Conservation (phyloP, 2,113 vertebrate species). For the Pangasianodon hypophthalmus region DNA sequence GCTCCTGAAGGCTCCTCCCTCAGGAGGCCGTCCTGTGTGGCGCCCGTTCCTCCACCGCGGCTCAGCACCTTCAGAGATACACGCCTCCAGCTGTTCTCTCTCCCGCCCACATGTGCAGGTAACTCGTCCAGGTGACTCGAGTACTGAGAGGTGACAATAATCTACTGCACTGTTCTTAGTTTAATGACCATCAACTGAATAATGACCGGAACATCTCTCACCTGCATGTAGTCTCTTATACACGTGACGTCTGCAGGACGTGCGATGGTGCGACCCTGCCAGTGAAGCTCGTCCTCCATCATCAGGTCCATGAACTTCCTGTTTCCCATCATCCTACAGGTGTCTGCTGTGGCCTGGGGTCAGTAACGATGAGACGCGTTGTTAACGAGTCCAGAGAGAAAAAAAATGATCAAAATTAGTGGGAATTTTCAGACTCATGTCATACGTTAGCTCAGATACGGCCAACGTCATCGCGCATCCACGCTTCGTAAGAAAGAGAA, state of each 20-base stretch:
- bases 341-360: slow-evolving; percentile 64
- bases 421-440: background rate
- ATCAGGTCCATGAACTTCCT: slow-evolving; percentile 62
- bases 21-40: background rate
- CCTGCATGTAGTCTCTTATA: slow-evolving; percentile 70
- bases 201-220: slow-evolving; percentile 7
- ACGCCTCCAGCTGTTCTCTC: background rate
- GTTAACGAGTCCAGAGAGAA: no score
- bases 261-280: slow-evolving; percentile 55
- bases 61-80: background rate
- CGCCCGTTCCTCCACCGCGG: background rate
- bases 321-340: slow-evolving; percentile 66
- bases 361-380: background rate
- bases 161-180: background rate
- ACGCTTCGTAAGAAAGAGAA: background rate
- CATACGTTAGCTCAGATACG: background rate
- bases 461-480: background rate
- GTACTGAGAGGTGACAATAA: background rate
- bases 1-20: background rate
- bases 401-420: no score
- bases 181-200: background rate
- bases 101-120: background rate
- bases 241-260: slow-evolving; percentile 66
- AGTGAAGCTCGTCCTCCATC: slow-evolving; percentile 58
- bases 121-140: slow-evolving; percentile 7